Base-by-base conservation (phyloP, 2,797 vertebrate genomes). In the Neostethus bicornis region DNA sequence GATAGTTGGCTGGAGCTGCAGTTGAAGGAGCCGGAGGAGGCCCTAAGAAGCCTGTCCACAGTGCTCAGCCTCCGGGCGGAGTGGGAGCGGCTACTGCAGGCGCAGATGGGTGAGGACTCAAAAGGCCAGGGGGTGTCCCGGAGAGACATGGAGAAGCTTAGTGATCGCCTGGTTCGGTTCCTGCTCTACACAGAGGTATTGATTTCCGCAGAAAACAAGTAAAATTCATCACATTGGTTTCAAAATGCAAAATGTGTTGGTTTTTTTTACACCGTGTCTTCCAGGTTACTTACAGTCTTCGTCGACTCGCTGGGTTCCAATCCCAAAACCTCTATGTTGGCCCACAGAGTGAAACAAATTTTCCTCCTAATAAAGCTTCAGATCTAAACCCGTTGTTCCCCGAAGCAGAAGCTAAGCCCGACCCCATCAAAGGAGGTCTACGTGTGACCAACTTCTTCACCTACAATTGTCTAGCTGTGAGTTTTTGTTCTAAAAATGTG, bases 1-100 rank as follows among this genome's bases (percentile, higher is more conserved):
- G 96, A 98, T 0, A 79, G 92, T 2, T 98, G 96, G 95, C 78
- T 98, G 83, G 94, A 97, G 71, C 46, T 98, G 49, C 82, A 79
- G 48, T 11, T 97, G 3, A 64, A 46, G 0, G 79, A 88, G 0
- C 46, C 79, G 0, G 90, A 89, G 37, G 80, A 73, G 45, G 90
- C 90, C 31, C 74, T 91, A 21, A 88, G 70, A 57, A 53, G 73
- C 2, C 70, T 93, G 16, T 91, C 92, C 51, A 74, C 79, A 0
- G 86, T 88, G 4, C 79, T 93, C 0, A 79, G 43, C 0, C 80
- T 91, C 35, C 73, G 92, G 38, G 71, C 73, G 0, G 89, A 91
- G 8, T 97, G 95, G 95, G 95, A 97, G 66, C 75, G 86, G 0
- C 76, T 92, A 28, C 88, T 97, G 47, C 85, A 88, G 61, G 82